Conservation (phyloP, 2,797 vertebrate species). For the Lerista edwardsae region DNA sequence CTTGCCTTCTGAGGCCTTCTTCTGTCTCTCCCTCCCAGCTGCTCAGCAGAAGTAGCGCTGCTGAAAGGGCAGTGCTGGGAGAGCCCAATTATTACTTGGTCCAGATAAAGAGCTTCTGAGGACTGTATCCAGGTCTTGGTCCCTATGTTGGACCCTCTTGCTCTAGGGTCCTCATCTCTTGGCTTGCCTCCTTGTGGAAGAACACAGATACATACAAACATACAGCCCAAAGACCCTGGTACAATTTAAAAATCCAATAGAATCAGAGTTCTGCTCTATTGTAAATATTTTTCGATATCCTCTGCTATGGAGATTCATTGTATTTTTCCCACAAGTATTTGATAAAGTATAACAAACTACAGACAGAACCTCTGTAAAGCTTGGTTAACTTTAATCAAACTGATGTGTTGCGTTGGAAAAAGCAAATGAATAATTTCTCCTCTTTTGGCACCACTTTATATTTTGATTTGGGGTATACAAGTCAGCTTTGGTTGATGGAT, state of each 20-base stretch:
- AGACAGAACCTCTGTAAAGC: neutral
- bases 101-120: too few relatives aligned
- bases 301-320: neutral
- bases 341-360: neutral
- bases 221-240: neutral
- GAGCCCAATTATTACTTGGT: too few relatives aligned
- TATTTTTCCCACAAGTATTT: neutral
- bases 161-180: too few relatives aligned
- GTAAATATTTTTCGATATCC: neutral
- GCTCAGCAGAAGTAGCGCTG: too few relatives aligned
- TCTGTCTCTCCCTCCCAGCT: too few relatives aligned
- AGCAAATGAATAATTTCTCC: neutral
- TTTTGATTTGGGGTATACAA: neutral
- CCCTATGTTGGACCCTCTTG: too few relatives aligned
- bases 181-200: neutral
- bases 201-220: neutral
- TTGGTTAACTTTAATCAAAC: constrained; percentile 1
- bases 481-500: neutral
- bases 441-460: neutral
- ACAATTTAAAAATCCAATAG: neutral
- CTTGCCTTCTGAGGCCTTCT: too few relatives aligned
- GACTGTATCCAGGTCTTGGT: too few relatives aligned
- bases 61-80: too few relatives aligned
- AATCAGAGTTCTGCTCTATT: neutral
- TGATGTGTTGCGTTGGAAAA: constrained; percentile 11